These are phyloP conservation scores for Coendou prehensilis DNA, from an alignment of 2,797 vertebrate genomes.

Conservation along the genomic window DNA sequence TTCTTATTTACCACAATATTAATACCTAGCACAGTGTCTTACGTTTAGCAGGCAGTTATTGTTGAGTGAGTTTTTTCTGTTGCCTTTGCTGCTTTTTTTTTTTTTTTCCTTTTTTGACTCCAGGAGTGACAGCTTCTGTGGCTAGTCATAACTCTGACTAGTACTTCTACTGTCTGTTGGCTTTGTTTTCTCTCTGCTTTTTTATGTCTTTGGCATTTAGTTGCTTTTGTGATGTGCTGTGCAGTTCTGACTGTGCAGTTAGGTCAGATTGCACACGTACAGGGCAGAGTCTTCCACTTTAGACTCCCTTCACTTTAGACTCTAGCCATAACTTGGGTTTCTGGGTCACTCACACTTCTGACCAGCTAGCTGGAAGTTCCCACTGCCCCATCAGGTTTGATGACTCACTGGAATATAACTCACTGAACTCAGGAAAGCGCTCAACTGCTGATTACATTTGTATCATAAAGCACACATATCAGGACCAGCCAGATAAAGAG, in stretches of 20 bases:
- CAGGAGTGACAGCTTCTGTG: neutral
- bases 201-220: neutral
- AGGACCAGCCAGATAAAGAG: neutral
- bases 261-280: neutral
- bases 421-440: conserved; percentile 14
- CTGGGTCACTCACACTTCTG: neutral
- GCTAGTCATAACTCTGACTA: neutral
- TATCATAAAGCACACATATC: neutral
- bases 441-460: neutral
- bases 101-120: neutral
- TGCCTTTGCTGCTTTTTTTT: neutral
- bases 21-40: neutral
- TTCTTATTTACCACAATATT: neutral
- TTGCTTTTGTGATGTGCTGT: neutral
- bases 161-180: neutral
- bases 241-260: neutral
- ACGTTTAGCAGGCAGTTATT: neutral
- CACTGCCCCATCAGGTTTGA: neutral
- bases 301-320: neutral
- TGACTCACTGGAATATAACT: neutral
- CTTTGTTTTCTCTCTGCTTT: neutral
- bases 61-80: neutral
- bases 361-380: neutral
- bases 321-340: neutral
- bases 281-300: neutral